Conservation (phyloP, 2,113 vertebrate genomes). For the Caranx melampygus region DNA sequence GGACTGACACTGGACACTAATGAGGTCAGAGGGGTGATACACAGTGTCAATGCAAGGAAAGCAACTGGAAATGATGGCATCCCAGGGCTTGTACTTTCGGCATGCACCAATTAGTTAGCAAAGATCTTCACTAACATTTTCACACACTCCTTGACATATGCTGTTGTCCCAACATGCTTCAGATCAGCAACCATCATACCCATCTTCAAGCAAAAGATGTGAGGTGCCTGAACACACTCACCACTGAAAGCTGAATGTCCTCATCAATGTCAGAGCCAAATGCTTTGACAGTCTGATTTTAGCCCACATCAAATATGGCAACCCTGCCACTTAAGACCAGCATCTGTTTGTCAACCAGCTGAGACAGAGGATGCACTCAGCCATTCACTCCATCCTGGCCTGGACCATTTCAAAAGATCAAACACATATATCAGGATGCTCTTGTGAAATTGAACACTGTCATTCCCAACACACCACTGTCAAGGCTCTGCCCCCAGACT, state of each 20-base stretch:
- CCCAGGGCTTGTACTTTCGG: background rate
- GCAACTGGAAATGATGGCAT: background rate
- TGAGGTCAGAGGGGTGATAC: background rate
- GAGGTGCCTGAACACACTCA: background rate
- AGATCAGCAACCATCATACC: background rate
- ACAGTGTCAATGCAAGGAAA: background rate
- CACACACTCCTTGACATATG: background rate
- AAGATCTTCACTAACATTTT: background rate
- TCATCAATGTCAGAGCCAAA: background rate
- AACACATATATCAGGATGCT: too few relatives aligned
- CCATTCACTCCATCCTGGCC: too few relatives aligned
- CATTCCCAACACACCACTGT: too few relatives aligned
- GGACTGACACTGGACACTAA: background rate
- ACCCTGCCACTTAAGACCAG: too few relatives aligned
- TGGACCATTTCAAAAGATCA: too few relatives aligned
- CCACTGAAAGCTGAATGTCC: too few relatives aligned
- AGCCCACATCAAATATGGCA: too few relatives aligned
- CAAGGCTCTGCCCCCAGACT: too few relatives aligned
- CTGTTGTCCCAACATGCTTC: too few relatives aligned
- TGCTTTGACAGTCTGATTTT: background rate
- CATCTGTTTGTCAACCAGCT: too few relatives aligned
- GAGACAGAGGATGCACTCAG: too few relatives aligned
- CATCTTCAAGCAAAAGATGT: background rate
- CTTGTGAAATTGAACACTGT: too few relatives aligned
- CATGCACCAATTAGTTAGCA: background rate